Percentiles rank a stretch among this genome's conserved stretches.
Evolutionary conservation across 2,797 vertebrate species (phyloP).

Genomic region (Anisognathus igniventris): DNA sequence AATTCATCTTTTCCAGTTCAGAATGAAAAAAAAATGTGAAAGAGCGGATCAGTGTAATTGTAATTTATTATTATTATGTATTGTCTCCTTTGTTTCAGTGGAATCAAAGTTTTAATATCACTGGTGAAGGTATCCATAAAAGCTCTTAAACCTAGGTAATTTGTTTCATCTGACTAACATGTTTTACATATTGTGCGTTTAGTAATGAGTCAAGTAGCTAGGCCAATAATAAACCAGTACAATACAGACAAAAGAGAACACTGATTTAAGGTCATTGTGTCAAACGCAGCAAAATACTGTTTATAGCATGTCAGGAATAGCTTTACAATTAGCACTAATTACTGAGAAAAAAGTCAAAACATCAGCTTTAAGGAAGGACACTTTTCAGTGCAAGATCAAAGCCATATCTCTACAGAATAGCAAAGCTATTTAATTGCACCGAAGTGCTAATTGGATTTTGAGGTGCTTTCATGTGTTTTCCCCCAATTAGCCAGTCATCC

Average conservation of each 20-base stretch:
- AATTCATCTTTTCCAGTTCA: constrained; percentile 42
- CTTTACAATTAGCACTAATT: constrained; percentile 82
- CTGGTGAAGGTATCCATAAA: constrained; percentile 31
- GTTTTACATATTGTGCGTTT: constrained; percentile 65
- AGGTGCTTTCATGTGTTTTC: constrained; percentile 80
- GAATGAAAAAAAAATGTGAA: neutral
- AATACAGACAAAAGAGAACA: constrained; percentile 74
- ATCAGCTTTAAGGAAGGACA: constrained; percentile 77
- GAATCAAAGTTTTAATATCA: constrained; percentile 53
- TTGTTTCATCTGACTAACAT: constrained; percentile 57
- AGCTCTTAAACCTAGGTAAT: constrained; percentile 58
- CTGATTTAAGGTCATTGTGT: constrained; percentile 77
- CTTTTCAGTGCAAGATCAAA: constrained; percentile 82
- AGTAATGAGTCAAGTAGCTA: constrained; percentile 68
- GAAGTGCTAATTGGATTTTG: constrained; percentile 84
- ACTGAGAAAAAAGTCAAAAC: constrained; percentile 77
- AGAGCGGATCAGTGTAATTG: neutral
- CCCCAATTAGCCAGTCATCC: constrained; percentile 79
- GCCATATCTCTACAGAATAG: constrained; percentile 75
- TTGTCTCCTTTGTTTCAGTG: constrained; percentile 39
- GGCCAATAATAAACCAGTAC: constrained; percentile 71
- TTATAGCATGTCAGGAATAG: constrained; percentile 74
- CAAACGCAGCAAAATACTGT: constrained; percentile 75
- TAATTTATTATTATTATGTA: constrained; percentile 49
- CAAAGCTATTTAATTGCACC: constrained; percentile 81